phyloP scores from a whole-genome alignment of 2,797 vertebrate genomes.

The Gymnocypris eckloni region DNA sequence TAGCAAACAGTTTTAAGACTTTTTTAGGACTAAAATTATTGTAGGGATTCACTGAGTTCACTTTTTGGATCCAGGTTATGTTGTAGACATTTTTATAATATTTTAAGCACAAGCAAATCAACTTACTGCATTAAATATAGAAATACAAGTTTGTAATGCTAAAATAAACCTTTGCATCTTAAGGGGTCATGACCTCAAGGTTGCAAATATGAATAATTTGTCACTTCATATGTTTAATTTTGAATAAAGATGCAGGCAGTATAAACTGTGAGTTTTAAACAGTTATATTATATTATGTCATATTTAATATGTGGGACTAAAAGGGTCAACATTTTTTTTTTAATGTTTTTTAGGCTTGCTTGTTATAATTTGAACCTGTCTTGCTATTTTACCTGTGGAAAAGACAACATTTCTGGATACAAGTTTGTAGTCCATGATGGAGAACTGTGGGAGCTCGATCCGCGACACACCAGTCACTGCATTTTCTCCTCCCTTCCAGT shows the following conservation, averaged over 20 bases:
- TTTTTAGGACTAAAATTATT: neutral
- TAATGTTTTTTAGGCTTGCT: too few relatives aligned
- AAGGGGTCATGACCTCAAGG: neutral
- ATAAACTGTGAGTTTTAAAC: too few relatives aligned
- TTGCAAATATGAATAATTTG: neutral
- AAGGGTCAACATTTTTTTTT: too few relatives aligned
- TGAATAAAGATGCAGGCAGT: neutral
- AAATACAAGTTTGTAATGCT: neutral
- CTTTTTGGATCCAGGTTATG: neutral
- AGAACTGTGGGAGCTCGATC: slow-evolving; percentile 98
- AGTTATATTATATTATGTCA: neutral
- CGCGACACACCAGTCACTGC: slow-evolving; percentile 94
- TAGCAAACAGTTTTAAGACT: neutral
- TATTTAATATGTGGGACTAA: neutral
- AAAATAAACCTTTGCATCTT: neutral
- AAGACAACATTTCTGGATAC: slow-evolving; percentile 98
- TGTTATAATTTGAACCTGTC: too few relatives aligned
- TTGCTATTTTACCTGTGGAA: slow-evolving; percentile 86
- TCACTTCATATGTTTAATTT: neutral
- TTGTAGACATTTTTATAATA: neutral
- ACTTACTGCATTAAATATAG: neutral
- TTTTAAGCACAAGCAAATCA: neutral
- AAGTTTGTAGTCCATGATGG: slow-evolving; percentile 93
- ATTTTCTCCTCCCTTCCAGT: slow-evolving; percentile 93
- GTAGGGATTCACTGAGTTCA: too few relatives aligned